Evolutionary conservation across 2,113 vertebrate species (phyloP).

Genomic region (Cyprinodon tularosa): DNA sequence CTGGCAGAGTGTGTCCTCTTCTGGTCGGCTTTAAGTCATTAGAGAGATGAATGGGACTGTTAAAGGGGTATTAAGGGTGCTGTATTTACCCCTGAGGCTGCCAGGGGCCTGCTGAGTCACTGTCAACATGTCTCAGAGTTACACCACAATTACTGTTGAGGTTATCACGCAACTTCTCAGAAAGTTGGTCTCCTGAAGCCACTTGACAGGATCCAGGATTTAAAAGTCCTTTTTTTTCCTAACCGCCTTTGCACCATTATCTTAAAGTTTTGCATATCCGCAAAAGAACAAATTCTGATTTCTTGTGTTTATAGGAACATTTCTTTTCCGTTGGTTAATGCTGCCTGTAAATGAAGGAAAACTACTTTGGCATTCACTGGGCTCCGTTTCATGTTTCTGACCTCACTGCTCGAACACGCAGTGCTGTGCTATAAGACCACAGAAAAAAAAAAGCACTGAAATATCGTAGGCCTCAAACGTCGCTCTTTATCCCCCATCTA

Average conservation of each 20-base stretch:
- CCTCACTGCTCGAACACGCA: slow-evolving; percentile 61
- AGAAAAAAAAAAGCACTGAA: slow-evolving; percentile 28
- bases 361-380: slow-evolving; percentile 41
- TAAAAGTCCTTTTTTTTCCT: background rate
- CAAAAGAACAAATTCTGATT: background rate
- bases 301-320: slow-evolving; percentile 35
- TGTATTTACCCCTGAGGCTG: slow-evolving; percentile 25
- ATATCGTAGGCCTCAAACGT: slow-evolving; percentile 30
- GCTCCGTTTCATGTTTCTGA: slow-evolving; percentile 67
- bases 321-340: slow-evolving; percentile 43
- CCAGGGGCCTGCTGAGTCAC: slow-evolving; percentile 51
- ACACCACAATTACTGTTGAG: slow-evolving; percentile 41
- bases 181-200: slow-evolving; percentile 40
- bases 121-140: slow-evolving; percentile 42
- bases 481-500: slow-evolving; percentile 17
- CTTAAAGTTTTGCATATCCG: background rate
- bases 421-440: slow-evolving; percentile 37
- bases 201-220: background rate
- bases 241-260: background rate
- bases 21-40: background rate
- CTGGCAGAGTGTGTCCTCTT: background rate
- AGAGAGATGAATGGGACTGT: slow-evolving; percentile 4
- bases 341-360: slow-evolving; percentile 58
- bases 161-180: slow-evolving; percentile 35
- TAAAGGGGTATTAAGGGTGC: background rate